Percentiles rank a stretch among this genome's conserved stretches.
These are phyloP conservation scores for Alviniconcha strummeri DNA, from an alignment of 2,888 invertebrate genomes.

Conservation along the genomic window DNA sequence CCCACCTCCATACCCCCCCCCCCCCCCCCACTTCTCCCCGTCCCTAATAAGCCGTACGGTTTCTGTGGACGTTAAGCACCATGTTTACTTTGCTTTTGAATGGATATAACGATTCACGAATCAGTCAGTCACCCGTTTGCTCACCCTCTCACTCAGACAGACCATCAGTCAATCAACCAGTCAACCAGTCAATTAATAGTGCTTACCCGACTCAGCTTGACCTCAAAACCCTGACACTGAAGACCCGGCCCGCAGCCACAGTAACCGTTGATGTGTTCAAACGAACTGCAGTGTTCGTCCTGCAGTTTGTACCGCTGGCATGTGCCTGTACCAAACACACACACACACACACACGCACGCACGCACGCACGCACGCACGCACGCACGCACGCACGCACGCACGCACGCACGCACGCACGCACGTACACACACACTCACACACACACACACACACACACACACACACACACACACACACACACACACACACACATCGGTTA, in stretches of 20 bases:
- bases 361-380: neutral
- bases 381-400: neutral
- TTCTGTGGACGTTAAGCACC: no score
- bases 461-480: neutral
- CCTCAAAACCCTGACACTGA: conserved; percentile 22
- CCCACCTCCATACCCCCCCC: no score
- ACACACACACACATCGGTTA: no score
- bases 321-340: neutral
- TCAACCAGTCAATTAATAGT: no score
- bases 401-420: neutral
- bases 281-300: conserved; percentile 30
- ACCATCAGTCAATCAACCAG: no score
- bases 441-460: neutral
- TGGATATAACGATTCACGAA: no score
- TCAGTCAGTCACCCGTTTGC: no score
- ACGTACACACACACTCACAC: neutral
- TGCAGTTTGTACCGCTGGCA: conserved; percentile 35
- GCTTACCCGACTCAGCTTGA: neutral
- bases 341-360: neutral
- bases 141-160: no score
- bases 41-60: no score
- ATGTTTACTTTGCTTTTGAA: no score
- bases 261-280: conserved; percentile 41
- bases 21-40: no score
- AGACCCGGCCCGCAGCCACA: conserved; percentile 40